A percentile compares a stretch with the other conserved stretches of the same genome.
Conservation (phyloP, 2,113 vertebrate genomes). For the Nerophis ophidion region DNA sequence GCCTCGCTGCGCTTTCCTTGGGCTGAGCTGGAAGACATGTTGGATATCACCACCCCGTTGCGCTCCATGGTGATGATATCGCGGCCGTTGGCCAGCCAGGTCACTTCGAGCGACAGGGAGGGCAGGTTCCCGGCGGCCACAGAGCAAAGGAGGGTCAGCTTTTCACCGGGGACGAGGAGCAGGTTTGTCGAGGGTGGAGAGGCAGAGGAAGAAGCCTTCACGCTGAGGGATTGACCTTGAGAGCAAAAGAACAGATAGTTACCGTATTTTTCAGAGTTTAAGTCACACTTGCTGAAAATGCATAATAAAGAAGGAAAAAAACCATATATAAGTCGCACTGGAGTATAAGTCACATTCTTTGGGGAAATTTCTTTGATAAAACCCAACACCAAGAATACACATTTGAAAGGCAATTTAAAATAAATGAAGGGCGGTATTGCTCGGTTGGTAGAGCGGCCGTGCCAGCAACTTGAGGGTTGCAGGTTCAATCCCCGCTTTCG, state of each 20-base stretch:
- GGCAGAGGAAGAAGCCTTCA: conserved; percentile 48
- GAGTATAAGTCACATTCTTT: no score
- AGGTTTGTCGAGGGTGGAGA: conserved; percentile 34
- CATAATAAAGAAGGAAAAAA: no score
- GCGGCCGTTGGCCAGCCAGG: conserved; percentile 59
- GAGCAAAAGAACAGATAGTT: conserved; percentile 4
- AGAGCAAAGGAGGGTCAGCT: conserved; percentile 64
- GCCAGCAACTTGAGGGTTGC: no score
- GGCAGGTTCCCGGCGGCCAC: conserved; percentile 51
- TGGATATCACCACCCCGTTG: conserved; percentile 61
- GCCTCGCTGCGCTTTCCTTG: conserved; percentile 25
- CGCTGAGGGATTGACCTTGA: conserved; percentile 63
- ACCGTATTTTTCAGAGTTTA: no score
- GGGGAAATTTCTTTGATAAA: no score
- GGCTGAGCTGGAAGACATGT: conserved; percentile 19
- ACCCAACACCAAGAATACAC: no score
- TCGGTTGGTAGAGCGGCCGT: no score
- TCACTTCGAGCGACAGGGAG: conserved; percentile 63
- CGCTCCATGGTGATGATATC: conserved; percentile 61
- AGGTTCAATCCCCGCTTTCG: no score
- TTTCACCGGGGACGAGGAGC: conserved; percentile 47
- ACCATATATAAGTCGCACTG: no score
- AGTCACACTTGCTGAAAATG: neutral
- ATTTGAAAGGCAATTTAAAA: no score
- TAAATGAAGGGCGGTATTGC: no score